Conservation (phyloP, 2,797 vertebrate genomes). For the Crocidura indochinensis region DNA sequence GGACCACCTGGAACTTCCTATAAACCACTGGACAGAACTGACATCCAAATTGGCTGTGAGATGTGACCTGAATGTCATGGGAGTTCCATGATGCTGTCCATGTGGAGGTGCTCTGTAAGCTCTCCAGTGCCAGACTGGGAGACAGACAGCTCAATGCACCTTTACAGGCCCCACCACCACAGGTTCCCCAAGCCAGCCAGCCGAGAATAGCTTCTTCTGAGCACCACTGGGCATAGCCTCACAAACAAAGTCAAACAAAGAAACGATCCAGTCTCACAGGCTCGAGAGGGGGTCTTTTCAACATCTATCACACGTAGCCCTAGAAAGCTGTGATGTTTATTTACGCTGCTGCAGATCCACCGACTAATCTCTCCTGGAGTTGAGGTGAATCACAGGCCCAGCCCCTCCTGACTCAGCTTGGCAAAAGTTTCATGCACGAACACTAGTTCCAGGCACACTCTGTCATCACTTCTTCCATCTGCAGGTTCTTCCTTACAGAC, state of each 20-base stretch:
- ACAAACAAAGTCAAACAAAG: too few species aligned
- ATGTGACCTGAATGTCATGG: not conserved
- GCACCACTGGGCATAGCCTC: too few species aligned
- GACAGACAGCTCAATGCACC: too few species aligned
- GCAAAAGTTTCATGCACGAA: slow-evolving; percentile 71
- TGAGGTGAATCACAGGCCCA: slow-evolving; percentile 44
- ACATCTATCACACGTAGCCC: not conserved
- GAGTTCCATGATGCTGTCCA: not conserved
- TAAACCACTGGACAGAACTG: slow-evolving; percentile 22
- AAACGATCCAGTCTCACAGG: too few species aligned
- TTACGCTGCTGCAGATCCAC: not conserved
- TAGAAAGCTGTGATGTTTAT: slow-evolving; percentile 3
- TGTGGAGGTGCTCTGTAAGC: too few species aligned
- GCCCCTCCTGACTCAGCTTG: slow-evolving; percentile 68
- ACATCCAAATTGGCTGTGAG: not conserved
- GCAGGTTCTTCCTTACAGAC: slow-evolving; percentile 63
- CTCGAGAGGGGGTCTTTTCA: not conserved
- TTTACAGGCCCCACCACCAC: too few species aligned
- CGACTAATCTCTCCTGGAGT: not conserved
- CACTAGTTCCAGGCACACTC: slow-evolving; percentile 58
- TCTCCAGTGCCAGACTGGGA: too few species aligned
- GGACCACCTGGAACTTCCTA: slow-evolving; percentile 3
- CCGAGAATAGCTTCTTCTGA: too few species aligned
- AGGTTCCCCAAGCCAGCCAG: too few species aligned
- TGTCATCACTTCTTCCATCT: slow-evolving; percentile 64